Conservation (phyloP, 2,888 invertebrate species). For the Drosophila testacea region DNA sequence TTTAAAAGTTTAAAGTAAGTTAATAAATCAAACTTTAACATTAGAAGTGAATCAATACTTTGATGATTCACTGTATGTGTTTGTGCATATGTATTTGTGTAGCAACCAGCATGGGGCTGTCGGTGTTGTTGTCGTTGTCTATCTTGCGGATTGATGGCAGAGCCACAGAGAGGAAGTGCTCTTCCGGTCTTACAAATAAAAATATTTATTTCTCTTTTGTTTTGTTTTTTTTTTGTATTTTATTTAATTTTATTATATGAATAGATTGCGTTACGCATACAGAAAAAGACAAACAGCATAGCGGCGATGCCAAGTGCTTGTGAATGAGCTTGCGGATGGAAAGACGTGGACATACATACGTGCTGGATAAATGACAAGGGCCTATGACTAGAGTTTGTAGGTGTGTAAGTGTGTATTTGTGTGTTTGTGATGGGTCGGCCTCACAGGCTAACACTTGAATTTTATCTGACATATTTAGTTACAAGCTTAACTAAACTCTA, state of each 20-base stretch:
- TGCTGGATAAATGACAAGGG: constrained; percentile 20
- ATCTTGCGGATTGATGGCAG: constrained; percentile 78
- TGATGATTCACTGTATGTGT: neutral
- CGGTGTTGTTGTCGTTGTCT: constrained; percentile 45
- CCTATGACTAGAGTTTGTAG: constrained; percentile 17
- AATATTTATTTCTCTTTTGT: constrained; percentile 71
- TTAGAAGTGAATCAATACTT: neutral
- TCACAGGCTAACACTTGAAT: constrained; percentile 28
- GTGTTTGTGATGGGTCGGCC: constrained; percentile 37
- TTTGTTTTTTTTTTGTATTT: constrained; percentile 53
- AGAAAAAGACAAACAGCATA: constrained; percentile 62
- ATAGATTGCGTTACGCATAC: constrained; percentile 82
- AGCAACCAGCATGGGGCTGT: constrained; percentile 47
- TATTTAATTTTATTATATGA: constrained; percentile 82
- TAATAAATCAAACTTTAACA: neutral
- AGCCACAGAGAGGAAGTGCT: constrained; percentile 77
- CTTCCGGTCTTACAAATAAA: constrained; percentile 82
- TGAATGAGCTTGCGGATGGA: constrained; percentile 38
- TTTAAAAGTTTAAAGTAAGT: neutral
- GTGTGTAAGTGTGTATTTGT: constrained; percentile 2
- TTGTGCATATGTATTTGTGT: neutral
- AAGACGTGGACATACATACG: constrained; percentile 5
- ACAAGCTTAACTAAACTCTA: constrained; percentile 34
- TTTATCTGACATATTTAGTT: neutral
- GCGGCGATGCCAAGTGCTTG: constrained; percentile 36